These are phyloP conservation scores for Augochlorella aurata DNA, from an alignment of 2,888 invertebrate genomes.

Conservation along the genomic window DNA sequence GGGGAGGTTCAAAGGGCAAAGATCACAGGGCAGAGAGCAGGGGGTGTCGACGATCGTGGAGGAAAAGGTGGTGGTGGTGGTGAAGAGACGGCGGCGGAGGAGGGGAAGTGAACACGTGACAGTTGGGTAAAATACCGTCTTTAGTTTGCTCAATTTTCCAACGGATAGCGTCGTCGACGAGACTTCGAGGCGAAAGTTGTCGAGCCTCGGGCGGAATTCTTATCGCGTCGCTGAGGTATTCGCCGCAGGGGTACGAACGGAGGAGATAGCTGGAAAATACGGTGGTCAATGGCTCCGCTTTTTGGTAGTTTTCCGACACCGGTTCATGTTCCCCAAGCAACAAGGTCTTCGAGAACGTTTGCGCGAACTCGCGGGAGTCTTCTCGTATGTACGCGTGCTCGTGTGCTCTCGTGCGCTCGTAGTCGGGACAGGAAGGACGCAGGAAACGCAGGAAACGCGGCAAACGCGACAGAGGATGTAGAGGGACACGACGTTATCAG, in stretches of 20 bases:
- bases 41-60: neutral
- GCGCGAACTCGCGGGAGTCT: neutral
- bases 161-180: neutral
- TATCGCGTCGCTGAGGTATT: neutral
- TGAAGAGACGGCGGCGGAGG: too few relatives aligned
- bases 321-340: neutral
- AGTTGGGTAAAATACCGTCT: too few relatives aligned
- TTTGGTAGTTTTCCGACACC: conserved; percentile 17
- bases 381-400: neutral
- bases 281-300: neutral
- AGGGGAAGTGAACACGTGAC: too few relatives aligned
- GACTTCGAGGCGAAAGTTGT: neutral
- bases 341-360: neutral
- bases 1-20: neutral
- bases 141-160: too few relatives aligned
- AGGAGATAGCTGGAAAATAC: neutral
- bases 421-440: conserved; percentile 45
- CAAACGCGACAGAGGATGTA: conserved; percentile 62
- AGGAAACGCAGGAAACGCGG: conserved; percentile 55
- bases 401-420: neutral
- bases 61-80: too few relatives aligned
- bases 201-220: neutral
- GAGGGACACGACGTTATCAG: conserved; percentile 74
- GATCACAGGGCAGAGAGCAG: too few relatives aligned
- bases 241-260: neutral